Base-by-base conservation (phyloP, 2,113 vertebrate genomes). In the Bagarius yarrelli region DNA sequence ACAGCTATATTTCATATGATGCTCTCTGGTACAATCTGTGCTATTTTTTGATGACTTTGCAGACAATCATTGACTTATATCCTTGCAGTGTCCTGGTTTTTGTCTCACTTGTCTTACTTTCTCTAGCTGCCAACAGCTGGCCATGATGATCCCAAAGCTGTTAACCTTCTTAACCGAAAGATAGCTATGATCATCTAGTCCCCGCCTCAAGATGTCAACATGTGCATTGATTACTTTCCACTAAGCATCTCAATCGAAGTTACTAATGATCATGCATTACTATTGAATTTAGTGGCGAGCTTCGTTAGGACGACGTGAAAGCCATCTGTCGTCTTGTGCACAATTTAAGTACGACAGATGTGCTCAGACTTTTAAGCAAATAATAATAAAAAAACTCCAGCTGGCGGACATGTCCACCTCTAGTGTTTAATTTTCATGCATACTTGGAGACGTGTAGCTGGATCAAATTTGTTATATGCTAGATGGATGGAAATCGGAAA, bases 271-370 rank as follows among this genome's bases (percentile, higher is more conserved):
- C 21, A 9, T 66, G 60, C 11, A 3, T 59, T 44, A 57, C 25
- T 36, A 36, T 21, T 81, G 79, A 44, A 36, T 80, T 81, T 55
- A 81, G 56, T 53, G 56, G 36, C 27, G 34, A 53, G 70, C 57
- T 34, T 63, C 27, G 27, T 63, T 73, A 36, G 73, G 50, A 30
- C 36, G 13, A 69, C 27, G 19, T 14, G 27, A 63, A 63, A 47
- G 47, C 70, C 50, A 64, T 40, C 71, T 64, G 70, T n/a, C 64
- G 30, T 19, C 21, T 40, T 55, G 27, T 0, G 19, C 8, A 19
- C 30, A 66, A 53, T 66, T 78, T 53, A 66, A 71, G 9, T 61
- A 52, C 36, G 11, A 61, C 56, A 50, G 67, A 59, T 72, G 67
- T 61, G 56, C 50, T 73, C 18, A 19, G 12, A 30, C 27, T 66